Base-by-base conservation (phyloP, 2,797 vertebrate genomes). In the Bothrops alternatus region DNA sequence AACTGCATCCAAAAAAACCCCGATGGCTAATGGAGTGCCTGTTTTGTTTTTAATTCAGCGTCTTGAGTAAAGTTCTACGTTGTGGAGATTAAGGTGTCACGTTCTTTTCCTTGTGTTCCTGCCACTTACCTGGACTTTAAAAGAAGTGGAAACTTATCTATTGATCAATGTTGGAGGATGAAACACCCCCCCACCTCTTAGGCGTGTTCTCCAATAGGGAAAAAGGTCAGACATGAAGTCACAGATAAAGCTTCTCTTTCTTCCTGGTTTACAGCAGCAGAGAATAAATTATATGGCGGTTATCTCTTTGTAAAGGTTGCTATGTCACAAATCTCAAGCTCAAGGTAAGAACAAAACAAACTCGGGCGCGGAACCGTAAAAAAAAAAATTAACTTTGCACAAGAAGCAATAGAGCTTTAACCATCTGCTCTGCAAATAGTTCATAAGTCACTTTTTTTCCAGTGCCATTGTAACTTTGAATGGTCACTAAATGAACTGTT, bases 221-320 rank as follows among this genome's bases (percentile, higher is more conserved):
- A 65, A 92, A 92, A 90, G 88, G 92, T 90, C 92, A 90, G 60
- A 14, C 12, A 0, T 90, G 89, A 88, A 87, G 89, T 93, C 92
- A 90, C 85, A 23, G 3, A 28, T 42, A 56, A 26, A 82, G 55
- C 23, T 87, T 20, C 57, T 86, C 53, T 90, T 90, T 28, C 55
- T 58, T 63, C 55, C 16, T 6, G 73, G 42, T 93, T 78, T 73
- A 53, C 28, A 78, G 2, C 73, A 13, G 26, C 37, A 28, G 85
- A 78, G 56, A 58, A 78, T 42, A 53, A 87, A 55, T 60, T 32
- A 56, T 78, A 32, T 63, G 3, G 3, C 4, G 2, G 86, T 16
- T 58, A 47, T 61, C 20, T 78, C 87, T 90, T 93, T 88, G 56
- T 50, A 26, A 90, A 90, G 86, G 58, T 37, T 60, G 88, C 55